Evolutionary conservation across 2,113 vertebrate species (phyloP).

Genomic region (Sinocyclocheilus maitianheensis): DNA sequence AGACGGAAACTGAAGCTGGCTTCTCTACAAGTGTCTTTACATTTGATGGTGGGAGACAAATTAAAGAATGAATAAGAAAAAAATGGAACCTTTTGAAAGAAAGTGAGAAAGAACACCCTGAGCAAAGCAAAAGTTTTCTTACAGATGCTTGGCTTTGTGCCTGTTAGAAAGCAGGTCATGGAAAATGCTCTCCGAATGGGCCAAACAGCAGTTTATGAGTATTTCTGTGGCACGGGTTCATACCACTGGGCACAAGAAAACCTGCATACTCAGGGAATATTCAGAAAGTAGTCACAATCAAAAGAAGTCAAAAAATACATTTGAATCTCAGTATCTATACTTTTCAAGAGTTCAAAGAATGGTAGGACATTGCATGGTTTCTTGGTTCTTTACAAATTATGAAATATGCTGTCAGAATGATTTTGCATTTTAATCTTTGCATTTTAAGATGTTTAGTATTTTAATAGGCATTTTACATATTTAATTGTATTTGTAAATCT

Average conservation of each 20-base stretch:
- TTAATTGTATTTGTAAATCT: background rate
- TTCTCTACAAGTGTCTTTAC: background rate
- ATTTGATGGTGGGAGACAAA: slow-evolving; percentile 9
- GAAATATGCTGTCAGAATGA: background rate
- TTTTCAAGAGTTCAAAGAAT: background rate
- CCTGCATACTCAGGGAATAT: slow-evolving; percentile 19
- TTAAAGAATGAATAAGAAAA: slow-evolving; percentile 5
- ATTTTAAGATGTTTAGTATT: background rate
- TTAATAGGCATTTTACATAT: background rate
- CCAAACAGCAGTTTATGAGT: slow-evolving; percentile 46
- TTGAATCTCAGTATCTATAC: background rate
- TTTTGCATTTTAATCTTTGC: background rate
- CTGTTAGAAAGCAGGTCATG: slow-evolving; percentile 60
- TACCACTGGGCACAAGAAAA: slow-evolving; percentile 26
- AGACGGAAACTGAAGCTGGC: background rate
- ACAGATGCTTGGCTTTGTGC: slow-evolving; percentile 18
- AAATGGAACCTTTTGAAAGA: background rate
- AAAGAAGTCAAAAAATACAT: background rate
- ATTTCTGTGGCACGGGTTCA: slow-evolving; percentile 34
- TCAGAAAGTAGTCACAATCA: slow-evolving; percentile 37
- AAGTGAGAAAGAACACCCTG: slow-evolving; percentile 1
- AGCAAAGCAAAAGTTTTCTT: background rate
- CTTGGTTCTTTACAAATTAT: background rate
- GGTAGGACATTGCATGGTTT: background rate
- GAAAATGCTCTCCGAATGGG: slow-evolving; percentile 59